Base-by-base conservation (phyloP, 2,888 invertebrate species). In the Sphaerolaimus hirsutus region DNA sequence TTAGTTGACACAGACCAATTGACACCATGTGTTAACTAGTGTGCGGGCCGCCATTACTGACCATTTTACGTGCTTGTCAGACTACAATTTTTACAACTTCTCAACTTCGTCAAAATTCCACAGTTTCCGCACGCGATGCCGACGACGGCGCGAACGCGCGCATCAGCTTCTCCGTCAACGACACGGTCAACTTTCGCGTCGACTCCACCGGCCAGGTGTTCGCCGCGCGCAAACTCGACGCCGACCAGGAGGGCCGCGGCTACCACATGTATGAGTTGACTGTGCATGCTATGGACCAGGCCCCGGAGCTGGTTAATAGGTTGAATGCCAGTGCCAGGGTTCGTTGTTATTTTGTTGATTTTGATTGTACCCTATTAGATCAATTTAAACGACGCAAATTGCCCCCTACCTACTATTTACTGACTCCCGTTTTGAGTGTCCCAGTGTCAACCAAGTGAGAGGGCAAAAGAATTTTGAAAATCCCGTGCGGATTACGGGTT, bases 111-210 rank as follows among this genome's bases (percentile, higher is more conserved):
- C 19, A n/a, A n/a, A 5, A 37, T 37, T n/a, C 19, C 19, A 41
- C 44, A 56, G 60, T 58, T 2, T 46, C 50, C n/a, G 58, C 57
- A 0, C 44, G 48, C 7, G 60, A 60, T 46, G 53, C 52, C 42
- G 91, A 91, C 71, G 84, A 86, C 32, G 89, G 89, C 62, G 81
- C 82, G 65, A 93, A 93, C 66, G 87, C 89, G 24, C 84, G 83
- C 47, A 86, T 89, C 60, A 76, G 81, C 19, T 89, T 87, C 65
- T 80, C 82, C 40, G 69, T 89, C 57, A 4, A 25, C 3, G 83
- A 79, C 58, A 81, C 86, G 37, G 81, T 82, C 64, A 86, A 89
- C 69, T 93, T 97, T 48, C 81, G 81, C 66, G 86, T 93, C 58
- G 87, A 89, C 69, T 79, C 82, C 56, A 84, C 87, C 60, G 89